Percentiles rank a stretch among this genome's conserved stretches.
Conservation (phyloP, 2,797 vertebrate genomes). For the Anisognathus igniventris region DNA sequence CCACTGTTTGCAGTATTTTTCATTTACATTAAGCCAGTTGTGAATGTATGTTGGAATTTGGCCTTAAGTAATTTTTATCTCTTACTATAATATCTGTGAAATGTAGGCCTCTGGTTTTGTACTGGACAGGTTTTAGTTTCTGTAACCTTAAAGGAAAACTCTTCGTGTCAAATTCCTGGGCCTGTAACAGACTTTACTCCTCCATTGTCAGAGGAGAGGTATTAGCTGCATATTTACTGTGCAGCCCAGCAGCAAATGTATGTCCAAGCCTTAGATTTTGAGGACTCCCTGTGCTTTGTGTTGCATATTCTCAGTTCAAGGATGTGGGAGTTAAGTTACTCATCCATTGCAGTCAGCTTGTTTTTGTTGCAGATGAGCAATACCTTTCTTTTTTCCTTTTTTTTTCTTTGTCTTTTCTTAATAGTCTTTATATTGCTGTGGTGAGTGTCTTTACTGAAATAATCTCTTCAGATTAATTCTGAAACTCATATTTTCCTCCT, state of each 20-base stretch:
- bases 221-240: background rate
- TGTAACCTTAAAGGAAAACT: background rate
- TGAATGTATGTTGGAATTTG: slow-evolving; percentile 50
- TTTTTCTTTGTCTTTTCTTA: background rate
- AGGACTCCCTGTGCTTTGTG: background rate
- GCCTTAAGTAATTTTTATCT: slow-evolving; percentile 41
- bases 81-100: background rate
- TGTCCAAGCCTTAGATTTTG: slow-evolving; percentile 10
- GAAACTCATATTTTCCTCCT: background rate
- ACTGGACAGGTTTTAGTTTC: background rate
- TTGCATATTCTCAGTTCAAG: background rate
- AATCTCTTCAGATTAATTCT: background rate
- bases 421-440: background rate
- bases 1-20: background rate
- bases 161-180: background rate
- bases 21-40: background rate
- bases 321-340: slow-evolving; percentile 16
- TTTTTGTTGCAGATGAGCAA: slow-evolving; percentile 10
- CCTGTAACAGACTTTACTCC: background rate
- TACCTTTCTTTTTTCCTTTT: background rate
- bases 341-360: background rate
- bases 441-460: background rate
- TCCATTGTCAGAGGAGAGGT: background rate
- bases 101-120: background rate
- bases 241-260: background rate